Conservation (phyloP, 2,113 vertebrate species). For the Charina bottae region DNA sequence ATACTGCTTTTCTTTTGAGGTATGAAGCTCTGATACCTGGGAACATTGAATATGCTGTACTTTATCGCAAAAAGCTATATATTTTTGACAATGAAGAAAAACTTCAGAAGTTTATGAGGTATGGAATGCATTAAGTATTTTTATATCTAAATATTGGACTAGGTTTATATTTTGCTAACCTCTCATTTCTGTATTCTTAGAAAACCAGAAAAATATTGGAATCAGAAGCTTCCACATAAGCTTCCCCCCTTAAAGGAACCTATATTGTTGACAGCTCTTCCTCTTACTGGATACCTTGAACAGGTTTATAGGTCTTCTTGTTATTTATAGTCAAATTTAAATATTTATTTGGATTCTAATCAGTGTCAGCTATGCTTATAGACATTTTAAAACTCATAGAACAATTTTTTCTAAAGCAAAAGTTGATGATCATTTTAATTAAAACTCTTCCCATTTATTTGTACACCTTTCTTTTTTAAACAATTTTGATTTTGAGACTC, state of each 20-base stretch:
- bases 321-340: constrained; percentile 16
- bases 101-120: constrained; percentile 89
- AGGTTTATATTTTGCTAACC: neutral
- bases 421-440: neutral
- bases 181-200: constrained; percentile 70
- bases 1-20: constrained; percentile 71
- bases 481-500: neutral
- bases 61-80: constrained; percentile 84
- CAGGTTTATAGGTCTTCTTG: constrained; percentile 71
- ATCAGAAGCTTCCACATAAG: constrained; percentile 87
- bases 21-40: constrained; percentile 90
- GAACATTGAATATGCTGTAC: constrained; percentile 78
- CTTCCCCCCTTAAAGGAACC: constrained; percentile 86
- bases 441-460: neutral
- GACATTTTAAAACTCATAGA: neutral
- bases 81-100: constrained; percentile 86
- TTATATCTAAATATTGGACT: neutral
- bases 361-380: neutral
- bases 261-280: constrained; percentile 84
- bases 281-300: constrained; percentile 90
- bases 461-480: neutral
- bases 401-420: neutral
- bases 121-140: constrained; percentile 39
- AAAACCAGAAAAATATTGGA: constrained; percentile 84
- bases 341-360: neutral